These are phyloP conservation scores for Stercorarius parasiticus DNA, from an alignment of 2,113 vertebrate species.

Conservation along the genomic window DNA sequence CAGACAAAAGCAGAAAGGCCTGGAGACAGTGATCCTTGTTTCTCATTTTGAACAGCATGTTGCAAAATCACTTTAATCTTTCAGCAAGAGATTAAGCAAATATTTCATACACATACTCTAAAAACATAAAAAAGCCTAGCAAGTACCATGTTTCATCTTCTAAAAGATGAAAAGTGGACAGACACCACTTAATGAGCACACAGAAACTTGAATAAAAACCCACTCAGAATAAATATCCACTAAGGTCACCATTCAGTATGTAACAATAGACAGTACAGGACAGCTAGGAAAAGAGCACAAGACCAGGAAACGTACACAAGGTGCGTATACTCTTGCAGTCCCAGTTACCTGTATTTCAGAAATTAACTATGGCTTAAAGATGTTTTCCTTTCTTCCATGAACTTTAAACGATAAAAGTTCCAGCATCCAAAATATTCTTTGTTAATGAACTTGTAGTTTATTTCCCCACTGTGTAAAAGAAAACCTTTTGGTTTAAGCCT, in stretches of 20 bases:
- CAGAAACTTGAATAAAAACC: neutral
- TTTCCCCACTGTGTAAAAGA: neutral
- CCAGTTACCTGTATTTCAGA: neutral
- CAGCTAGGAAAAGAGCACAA: neutral
- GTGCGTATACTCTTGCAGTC: neutral
- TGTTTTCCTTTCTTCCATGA: neutral
- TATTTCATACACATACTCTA: neutral
- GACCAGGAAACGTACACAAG: neutral
- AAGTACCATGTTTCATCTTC: neutral
- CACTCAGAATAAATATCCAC: neutral
- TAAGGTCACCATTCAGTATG: neutral
- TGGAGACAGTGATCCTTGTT: neutral
- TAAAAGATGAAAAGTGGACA: neutral
- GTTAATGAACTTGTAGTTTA: neutral
- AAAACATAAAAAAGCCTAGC: neutral
- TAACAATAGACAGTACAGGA: neutral
- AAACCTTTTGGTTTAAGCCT: neutral
- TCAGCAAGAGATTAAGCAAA: neutral
- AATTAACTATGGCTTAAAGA: neutral
- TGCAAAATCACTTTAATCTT: neutral
- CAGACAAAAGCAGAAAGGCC: neutral
- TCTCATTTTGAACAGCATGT: neutral
- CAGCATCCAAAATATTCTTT: neutral
- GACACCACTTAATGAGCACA: neutral
- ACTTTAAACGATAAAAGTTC: neutral